Evolutionary conservation across 2,888 invertebrate genomes (phyloP), one percentile per base, ranked within the genome.

Genomic region (Peribatodes rhomboidaria): DNA sequence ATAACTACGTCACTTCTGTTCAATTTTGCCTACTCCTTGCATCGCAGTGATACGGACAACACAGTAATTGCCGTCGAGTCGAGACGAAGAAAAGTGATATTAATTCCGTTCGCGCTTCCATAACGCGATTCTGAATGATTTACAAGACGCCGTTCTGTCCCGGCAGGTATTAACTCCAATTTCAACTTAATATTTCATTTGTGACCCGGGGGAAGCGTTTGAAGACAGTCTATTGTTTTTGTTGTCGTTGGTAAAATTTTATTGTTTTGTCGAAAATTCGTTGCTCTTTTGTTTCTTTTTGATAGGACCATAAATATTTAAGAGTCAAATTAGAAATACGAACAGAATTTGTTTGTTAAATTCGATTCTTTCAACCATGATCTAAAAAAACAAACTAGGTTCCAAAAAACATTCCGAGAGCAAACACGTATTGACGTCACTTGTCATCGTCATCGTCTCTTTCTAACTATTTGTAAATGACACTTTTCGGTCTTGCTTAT

Each of bases 1-100:
- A 10, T 1, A 20, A 20, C 0, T 4, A 11, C n/a, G 41, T 44
- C 33, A 0, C 65, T 0, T 80, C 79, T 84, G 56, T 31, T 7
- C 27, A 33, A 35, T 44, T 61, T 13, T 47, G 9, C 4, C 31
- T 79, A 78, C 31, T 89, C 88, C 86, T 72, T 85, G 84, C 13
- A 65, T 73, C 69, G 79, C 90, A 89, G 88, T 91, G 90, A 90
- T 91, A 90, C 90, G 80, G 84, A 80, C 87, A 86, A 81, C 84
- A 79, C 75, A 82, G 88, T 91, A 91, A 92, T 92, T 90, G 91
- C 80, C 76, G 74, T 73, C 78, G 83, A 83, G 74, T 73, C 78
- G 83, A 83, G 88, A 88, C 87, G 87, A 82, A 89, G 87, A 88
- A 89, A 90, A 90, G 85, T 84, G 89, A 86, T 92, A 92, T 91